These are phyloP conservation scores for Thereva unica DNA, from an alignment of 2,888 invertebrate species.

Conservation along the genomic window DNA sequence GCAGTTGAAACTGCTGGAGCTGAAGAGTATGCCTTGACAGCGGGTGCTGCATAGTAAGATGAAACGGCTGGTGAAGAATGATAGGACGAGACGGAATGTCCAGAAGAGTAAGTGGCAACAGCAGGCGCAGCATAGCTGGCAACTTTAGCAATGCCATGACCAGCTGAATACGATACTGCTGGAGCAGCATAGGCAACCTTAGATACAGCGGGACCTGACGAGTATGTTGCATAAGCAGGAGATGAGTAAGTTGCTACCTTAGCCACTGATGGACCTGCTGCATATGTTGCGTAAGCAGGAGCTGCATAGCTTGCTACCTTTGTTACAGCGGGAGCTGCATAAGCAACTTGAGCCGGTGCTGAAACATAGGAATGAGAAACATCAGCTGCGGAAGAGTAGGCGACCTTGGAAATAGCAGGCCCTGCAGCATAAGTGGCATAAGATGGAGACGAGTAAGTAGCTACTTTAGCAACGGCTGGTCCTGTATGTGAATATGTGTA, in stretches of 20 bases:
- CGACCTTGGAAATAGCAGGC: constrained; percentile 54
- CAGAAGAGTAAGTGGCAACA: constrained; percentile 29
- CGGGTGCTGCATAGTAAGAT: constrained; percentile 36
- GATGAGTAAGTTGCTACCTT: constrained; percentile 41
- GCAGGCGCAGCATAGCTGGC: constrained; percentile 36
- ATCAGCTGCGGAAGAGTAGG: constrained; percentile 58
- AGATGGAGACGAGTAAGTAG: constrained; percentile 44
- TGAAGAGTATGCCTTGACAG: constrained; percentile 30
- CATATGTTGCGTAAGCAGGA: constrained; percentile 36
- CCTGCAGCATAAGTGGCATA: constrained; percentile 42
- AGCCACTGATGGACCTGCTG: constrained; percentile 37
- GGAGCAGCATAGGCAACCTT: constrained; percentile 37
- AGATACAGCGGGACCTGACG: constrained; percentile 59
- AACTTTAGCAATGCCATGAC: constrained; percentile 43
- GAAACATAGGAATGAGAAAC: constrained; percentile 56
- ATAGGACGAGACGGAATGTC: neutral
- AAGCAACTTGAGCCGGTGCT: constrained; percentile 29
- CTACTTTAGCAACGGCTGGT: constrained; percentile 46
- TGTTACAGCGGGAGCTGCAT: constrained; percentile 17
- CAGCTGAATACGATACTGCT: constrained; percentile 39
- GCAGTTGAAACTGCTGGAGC: constrained; percentile 30
- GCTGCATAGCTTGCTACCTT: constrained; percentile 18
- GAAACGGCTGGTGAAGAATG: constrained; percentile 11
- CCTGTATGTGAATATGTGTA: too few relatives aligned
- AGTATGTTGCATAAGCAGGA: constrained; percentile 32